Percentiles rank a stretch among this genome's conserved stretches.
Conservation (phyloP, 2,888 invertebrate species). For the Eupithecia dodoneata region DNA sequence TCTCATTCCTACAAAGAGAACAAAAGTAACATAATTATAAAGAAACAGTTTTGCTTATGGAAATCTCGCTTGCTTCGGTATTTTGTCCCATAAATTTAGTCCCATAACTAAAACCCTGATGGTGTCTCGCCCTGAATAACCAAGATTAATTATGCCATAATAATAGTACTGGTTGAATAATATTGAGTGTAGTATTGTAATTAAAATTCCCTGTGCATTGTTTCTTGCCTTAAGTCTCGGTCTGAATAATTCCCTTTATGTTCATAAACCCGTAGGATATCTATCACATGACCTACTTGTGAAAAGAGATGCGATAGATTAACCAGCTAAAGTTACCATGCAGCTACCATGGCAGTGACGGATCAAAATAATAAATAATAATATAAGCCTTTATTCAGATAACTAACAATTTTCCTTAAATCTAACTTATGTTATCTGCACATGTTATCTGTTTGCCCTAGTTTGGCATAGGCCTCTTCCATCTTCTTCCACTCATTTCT, state of each 20-base stretch:
- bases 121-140: not conserved
- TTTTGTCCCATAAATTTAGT: not conserved
- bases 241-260: constrained; percentile 42
- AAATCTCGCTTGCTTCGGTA: not conserved
- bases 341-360: not conserved
- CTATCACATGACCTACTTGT: constrained; percentile 34
- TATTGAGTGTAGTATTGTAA: constrained; percentile 2
- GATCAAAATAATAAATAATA: not conserved
- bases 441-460: too few relatives aligned
- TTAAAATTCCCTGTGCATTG: constrained; percentile 34
- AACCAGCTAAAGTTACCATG: not conserved
- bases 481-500: too few relatives aligned
- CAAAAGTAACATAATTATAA: not conserved
- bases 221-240: constrained; percentile 24
- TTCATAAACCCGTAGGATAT: constrained; percentile 19
- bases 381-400: too few relatives aligned
- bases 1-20: not conserved
- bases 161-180: not conserved
- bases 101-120: not conserved
- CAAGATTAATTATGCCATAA: not conserved
- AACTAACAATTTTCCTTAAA: too few relatives aligned
- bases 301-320: constrained; percentile 7
- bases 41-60: not conserved
- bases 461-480: too few relatives aligned
- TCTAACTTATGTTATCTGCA: too few relatives aligned